These are phyloP conservation scores for Neocrepidodera transversa DNA, from an alignment of 2,888 invertebrate genomes.

Conservation along the genomic window DNA sequence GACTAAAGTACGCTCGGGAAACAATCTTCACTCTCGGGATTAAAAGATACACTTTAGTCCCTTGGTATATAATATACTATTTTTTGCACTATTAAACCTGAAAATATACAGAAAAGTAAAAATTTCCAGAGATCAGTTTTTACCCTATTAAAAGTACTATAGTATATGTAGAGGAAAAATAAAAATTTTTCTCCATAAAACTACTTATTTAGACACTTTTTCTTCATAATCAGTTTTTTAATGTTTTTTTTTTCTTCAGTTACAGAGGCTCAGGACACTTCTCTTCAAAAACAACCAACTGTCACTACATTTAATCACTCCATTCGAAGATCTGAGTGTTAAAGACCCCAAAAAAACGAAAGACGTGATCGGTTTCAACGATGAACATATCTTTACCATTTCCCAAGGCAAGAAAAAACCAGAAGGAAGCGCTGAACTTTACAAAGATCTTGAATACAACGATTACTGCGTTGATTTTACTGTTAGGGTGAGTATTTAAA, in stretches of 20 bases:
- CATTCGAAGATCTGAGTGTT: slow-evolving; percentile 64
- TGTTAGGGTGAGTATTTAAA: slow-evolving; percentile 63
- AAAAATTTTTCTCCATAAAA: too few species aligned
- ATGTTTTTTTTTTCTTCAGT: slow-evolving; percentile 42
- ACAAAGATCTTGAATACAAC: slow-evolving; percentile 64
- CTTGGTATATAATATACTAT: too few species aligned
- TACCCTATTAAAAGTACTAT: too few species aligned
- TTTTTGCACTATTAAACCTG: too few species aligned
- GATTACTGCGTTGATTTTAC: slow-evolving; percentile 75
- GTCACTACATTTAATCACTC: slow-evolving; percentile 68
- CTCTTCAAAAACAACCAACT: slow-evolving; percentile 67
- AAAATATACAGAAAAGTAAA: too few species aligned
- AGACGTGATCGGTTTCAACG: slow-evolving; percentile 69
- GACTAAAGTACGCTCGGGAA: too few species aligned
- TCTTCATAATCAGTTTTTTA: too few species aligned
- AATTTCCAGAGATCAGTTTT: too few species aligned
- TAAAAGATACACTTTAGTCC: too few species aligned
- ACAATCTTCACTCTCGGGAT: too few species aligned
- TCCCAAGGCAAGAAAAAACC: slow-evolving; percentile 70
- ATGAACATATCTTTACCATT: slow-evolving; percentile 68
- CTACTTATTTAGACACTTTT: too few species aligned
- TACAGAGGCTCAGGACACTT: slow-evolving; percentile 50
- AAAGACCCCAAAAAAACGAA: slow-evolving; percentile 65
- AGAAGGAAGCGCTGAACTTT: slow-evolving; percentile 65
- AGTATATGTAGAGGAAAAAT: too few species aligned